Evolutionary conservation across 2,888 invertebrate genomes (phyloP).

Genomic region (Sinohyriopsis cumingii): DNA sequence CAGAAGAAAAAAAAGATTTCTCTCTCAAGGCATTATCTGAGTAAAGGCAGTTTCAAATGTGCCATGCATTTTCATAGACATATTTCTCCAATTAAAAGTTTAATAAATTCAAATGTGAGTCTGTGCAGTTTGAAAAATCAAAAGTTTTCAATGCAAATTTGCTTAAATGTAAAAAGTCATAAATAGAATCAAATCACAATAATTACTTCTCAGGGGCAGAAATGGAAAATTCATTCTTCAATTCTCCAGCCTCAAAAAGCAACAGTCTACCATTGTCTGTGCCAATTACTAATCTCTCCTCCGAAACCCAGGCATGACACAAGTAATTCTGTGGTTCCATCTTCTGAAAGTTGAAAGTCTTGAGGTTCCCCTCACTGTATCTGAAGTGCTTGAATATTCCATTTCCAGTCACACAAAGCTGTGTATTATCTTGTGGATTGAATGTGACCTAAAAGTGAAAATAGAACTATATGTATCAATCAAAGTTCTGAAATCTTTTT

Average conservation of each 20-base stretch:
- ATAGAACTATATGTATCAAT: not conserved
- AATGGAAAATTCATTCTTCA: constrained; percentile 74
- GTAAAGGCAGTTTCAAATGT: too few species aligned
- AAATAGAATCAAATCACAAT: too few species aligned
- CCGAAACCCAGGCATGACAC: constrained; percentile 85
- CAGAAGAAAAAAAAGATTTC: too few species aligned
- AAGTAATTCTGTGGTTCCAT: constrained; percentile 84
- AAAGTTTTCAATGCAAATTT: too few species aligned
- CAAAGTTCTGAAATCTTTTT: not conserved
- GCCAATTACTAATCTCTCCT: constrained; percentile 88
- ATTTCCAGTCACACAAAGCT: constrained; percentile 79
- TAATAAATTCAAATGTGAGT: too few species aligned
- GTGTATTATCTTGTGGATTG: constrained; percentile 85
- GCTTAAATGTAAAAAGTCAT: too few species aligned
- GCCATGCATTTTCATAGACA: too few species aligned
- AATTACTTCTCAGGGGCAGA: constrained; percentile 50
- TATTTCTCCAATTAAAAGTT: too few species aligned
- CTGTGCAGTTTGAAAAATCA: too few species aligned
- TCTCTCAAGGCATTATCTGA: too few species aligned
- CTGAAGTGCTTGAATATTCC: constrained; percentile 84
- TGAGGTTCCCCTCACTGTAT: constrained; percentile 84
- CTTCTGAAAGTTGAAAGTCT: constrained; percentile 88
- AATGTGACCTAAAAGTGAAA: constrained; percentile 78
- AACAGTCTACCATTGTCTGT: constrained; percentile 84
- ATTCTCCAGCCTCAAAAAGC: constrained; percentile 88